Evolutionary conservation across 2,797 vertebrate genomes (phyloP), one percentile per base, ranked within the genome.

Genomic region (Aphelocoma californica): DNA sequence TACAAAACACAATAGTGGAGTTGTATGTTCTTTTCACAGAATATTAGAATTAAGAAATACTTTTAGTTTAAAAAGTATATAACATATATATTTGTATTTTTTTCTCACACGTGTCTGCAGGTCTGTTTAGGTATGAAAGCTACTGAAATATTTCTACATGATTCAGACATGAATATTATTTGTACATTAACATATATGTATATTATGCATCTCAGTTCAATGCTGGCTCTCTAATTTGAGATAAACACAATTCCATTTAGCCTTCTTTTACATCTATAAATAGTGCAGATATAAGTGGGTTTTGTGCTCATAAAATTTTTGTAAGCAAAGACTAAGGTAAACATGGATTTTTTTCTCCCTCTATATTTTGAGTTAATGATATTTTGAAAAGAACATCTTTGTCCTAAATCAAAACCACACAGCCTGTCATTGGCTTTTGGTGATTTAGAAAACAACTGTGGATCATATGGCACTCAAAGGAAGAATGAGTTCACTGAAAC

Each of bases 321-420:
- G 65, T 69, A 90, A 88, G 60, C 82, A 88, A 96, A 94, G 45
- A 45, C 36, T 86, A 95, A 97, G 92, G 71, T 95, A 96, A 97
- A 96, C 70, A 94, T 29, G 70, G 45, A 36, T 14, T 28, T 54
- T 47, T 18, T 79, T 48, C 11, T 3, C 16, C 64, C 29, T 18
- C 17, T 78, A 32, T 84, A 96, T 96, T 96, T 94, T 90, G 38
- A 95, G 70, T 77, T 84, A 90, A 97, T 91, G n/a, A 81, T 83
- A 94, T 90, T 95, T 92, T 65, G 1, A 69, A 94, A 95, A 82
- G n/a, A 94, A 96, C 73, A 54, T 95, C 75, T 96, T 96, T 93
- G 58, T 75, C 91, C 84, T 94, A 97, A 96, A 97, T 97, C 95
- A 97, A 97, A 96, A 96, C 81, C 91, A 97, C 89, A 85, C 57